Evolutionary conservation across 2,797 vertebrate species (phyloP).

Genomic region (Scolopax rusticola): DNA sequence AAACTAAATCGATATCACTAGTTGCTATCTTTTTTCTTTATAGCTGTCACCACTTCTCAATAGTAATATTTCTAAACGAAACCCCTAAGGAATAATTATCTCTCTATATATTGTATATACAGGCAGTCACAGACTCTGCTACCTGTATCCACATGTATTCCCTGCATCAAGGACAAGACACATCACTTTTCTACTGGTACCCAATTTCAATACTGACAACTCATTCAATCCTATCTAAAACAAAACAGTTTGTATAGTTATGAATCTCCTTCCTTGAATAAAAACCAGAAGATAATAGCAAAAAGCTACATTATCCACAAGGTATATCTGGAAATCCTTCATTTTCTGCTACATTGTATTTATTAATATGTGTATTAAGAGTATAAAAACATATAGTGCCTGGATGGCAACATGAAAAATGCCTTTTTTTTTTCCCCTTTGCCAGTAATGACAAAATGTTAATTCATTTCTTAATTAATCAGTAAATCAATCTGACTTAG

Average conservation of each 20-base stretch:
- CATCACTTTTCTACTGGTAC: not conserved
- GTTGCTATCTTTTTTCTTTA: not conserved
- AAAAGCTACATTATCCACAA: not conserved
- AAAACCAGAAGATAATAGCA: not conserved
- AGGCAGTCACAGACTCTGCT: not conserved
- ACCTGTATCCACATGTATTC: not conserved
- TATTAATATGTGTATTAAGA: not conserved
- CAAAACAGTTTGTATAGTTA: not conserved
- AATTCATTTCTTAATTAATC: not conserved
- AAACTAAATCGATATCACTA: not conserved
- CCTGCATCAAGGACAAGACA: not conserved
- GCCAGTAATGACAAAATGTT: not conserved
- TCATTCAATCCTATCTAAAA: not conserved
- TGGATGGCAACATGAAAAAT: not conserved
- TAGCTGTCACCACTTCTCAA: not conserved
- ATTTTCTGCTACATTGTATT: not conserved
- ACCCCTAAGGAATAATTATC: not conserved
- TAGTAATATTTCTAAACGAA: not conserved
- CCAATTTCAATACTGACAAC: not conserved
- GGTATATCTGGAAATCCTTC: not conserved
- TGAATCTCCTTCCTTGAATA: not conserved
- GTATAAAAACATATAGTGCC: not conserved
- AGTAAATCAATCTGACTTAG: not conserved
- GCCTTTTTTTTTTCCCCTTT: not conserved
- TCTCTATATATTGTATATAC: not conserved